Conservation (phyloP, 2,888 invertebrate species). For the Cyclophora punctaria region DNA sequence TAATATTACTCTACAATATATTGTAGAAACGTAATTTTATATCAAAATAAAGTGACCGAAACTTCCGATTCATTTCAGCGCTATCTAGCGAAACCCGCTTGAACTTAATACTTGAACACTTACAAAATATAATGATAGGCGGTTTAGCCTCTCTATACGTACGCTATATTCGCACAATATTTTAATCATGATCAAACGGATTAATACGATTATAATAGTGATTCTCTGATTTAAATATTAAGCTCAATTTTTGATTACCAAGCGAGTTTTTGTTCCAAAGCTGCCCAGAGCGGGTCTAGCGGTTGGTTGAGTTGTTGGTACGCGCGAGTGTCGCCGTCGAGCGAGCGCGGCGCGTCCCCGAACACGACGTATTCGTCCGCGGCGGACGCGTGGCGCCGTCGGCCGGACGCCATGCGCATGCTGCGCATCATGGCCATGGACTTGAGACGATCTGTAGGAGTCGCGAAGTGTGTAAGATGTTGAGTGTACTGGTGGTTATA, state of each 20-base stretch:
- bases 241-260: too few species aligned
- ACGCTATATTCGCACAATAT: too few species aligned
- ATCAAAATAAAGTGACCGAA: slow-evolving; percentile 4
- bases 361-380: slow-evolving; percentile 29
- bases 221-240: too few species aligned
- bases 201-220: too few species aligned
- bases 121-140: too few species aligned
- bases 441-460: slow-evolving; percentile 42
- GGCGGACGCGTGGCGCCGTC: slow-evolving; percentile 31
- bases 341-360: slow-evolving; percentile 26
- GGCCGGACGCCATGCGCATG: slow-evolving; percentile 43
- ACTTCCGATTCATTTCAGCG: background rate
- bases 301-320: slow-evolving; percentile 19
- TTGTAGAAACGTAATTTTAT: slow-evolving; percentile 8
- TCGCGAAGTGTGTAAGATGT: too few species aligned
- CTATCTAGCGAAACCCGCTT: slow-evolving; percentile 8
- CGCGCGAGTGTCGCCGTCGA: slow-evolving; percentile 17
- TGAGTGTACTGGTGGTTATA: too few species aligned
- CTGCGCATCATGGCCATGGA: slow-evolving; percentile 57
- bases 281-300: slow-evolving; percentile 55
- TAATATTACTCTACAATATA: slow-evolving; percentile 13
- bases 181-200: background rate
- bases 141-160: too few species aligned
- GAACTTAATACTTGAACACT: background rate
- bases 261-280: slow-evolving; percentile 45